Percentiles rank a stretch among this genome's conserved stretches.
Conservation (phyloP, 1,140 invertebrate genomes). For the Dreissena polymorpha region DNA sequence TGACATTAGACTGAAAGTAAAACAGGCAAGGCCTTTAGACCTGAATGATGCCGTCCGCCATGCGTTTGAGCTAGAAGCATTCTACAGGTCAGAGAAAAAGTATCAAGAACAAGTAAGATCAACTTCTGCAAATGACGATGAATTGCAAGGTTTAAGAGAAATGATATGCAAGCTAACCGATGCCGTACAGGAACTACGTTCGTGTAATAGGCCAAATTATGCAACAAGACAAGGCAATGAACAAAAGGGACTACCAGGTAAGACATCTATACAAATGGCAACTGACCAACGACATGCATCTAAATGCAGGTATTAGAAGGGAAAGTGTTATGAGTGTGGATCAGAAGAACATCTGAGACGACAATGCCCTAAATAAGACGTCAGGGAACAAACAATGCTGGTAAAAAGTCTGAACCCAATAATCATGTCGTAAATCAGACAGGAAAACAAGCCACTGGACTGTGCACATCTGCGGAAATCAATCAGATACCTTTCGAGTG, state of each 20-base stretch:
- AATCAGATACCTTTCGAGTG: not conserved
- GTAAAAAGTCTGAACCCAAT: not conserved
- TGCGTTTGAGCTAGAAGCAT: not conserved
- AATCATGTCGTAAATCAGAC: not conserved
- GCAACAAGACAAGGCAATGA: too few relatives aligned
- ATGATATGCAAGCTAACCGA: too few relatives aligned
- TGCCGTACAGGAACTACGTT: too few relatives aligned
- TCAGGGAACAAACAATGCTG: not conserved
- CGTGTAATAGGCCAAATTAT: too few relatives aligned
- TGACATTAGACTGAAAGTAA: constrained; percentile 5
- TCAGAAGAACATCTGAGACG: not conserved
- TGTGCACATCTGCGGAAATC: not conserved
- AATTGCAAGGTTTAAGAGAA: not conserved
- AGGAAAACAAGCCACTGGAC: constrained; percentile 11
- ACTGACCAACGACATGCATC: not conserved
- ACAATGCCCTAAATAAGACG: not conserved
- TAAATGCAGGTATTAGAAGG: not conserved
- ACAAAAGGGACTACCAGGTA: too few relatives aligned
- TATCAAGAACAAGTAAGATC: not conserved
- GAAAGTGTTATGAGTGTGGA: not conserved
- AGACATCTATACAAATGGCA: not conserved
- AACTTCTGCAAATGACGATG: not conserved
- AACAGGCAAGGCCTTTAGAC: not conserved
- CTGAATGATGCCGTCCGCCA: not conserved
- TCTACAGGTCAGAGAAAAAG: not conserved